A percentile compares a stretch with the other conserved stretches of the same genome.
Evolutionary conservation across 1,140 invertebrate genomes (phyloP).

Genomic region (Eufriesea mexicana): DNA sequence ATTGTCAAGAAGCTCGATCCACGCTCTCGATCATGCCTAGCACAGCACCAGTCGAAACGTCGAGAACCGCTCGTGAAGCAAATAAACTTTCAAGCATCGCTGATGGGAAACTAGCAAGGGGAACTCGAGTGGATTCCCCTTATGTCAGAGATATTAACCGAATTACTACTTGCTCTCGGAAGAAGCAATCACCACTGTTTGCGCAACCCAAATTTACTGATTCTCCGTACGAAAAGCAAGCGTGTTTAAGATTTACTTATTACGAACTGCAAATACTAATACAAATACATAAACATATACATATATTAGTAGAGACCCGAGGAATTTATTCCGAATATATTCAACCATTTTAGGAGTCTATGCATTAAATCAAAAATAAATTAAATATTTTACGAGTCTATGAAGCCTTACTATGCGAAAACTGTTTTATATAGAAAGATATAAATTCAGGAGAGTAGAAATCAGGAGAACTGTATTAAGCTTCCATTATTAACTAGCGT

Average conservation of each 20-base stretch:
- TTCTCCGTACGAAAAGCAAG: not conserved
- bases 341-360: too few relatives aligned
- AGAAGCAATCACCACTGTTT: conserved; percentile 15
- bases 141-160: conserved; percentile 25
- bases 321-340: too few relatives aligned
- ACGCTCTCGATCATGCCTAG: not conserved
- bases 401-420: too few relatives aligned
- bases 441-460: too few relatives aligned
- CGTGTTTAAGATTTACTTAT: not conserved
- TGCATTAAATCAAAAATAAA: too few relatives aligned
- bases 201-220: not conserved
- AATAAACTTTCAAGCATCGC: conserved; percentile 33
- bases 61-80: not conserved
- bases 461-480: too few relatives aligned
- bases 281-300: not conserved
- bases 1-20: conserved; percentile 13
- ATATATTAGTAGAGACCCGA: too few relatives aligned
- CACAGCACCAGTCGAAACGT: not conserved
- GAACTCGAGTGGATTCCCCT: conserved; percentile 13
- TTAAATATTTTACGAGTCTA: too few relatives aligned
- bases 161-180: conserved; percentile 19
- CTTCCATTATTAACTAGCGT: too few relatives aligned
- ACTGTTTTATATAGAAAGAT: too few relatives aligned
- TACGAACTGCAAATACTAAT: not conserved
- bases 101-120: not conserved